Percentiles rank a stretch among this genome's conserved stretches.
Conservation (phyloP, 2,113 vertebrate species). For the Dendrocopos noguchii region DNA sequence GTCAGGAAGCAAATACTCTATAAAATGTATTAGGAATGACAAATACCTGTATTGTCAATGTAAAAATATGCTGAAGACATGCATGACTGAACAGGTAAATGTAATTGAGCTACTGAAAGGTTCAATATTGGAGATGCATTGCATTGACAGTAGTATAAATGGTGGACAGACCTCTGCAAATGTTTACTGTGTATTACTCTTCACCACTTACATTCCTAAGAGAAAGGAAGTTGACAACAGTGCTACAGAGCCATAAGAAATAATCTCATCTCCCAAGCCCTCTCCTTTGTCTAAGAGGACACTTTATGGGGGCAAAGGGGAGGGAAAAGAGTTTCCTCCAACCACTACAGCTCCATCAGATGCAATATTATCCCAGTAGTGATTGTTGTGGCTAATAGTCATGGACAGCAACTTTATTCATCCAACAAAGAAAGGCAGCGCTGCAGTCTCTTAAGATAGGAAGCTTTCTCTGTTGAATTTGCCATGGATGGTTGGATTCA, state of each 20-base stretch:
- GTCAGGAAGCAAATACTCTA: background rate
- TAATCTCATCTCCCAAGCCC: background rate
- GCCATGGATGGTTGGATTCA: conserved; percentile 67
- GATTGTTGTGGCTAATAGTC: conserved; percentile 31
- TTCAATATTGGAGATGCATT: conserved; percentile 31
- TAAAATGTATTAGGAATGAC: background rate
- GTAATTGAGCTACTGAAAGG: conserved; percentile 10
- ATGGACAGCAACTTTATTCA: conserved; percentile 9
- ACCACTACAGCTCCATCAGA: background rate
- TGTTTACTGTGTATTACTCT: background rate
- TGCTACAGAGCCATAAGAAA: background rate
- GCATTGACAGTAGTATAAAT: conserved; percentile 24
- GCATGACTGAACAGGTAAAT: conserved; percentile 20
- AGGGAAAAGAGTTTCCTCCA: background rate
- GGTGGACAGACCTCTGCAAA: conserved; percentile 6
- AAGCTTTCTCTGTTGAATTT: conserved; percentile 54
- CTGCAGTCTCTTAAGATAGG: background rate
- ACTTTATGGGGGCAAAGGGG: background rate
- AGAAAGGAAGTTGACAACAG: background rate
- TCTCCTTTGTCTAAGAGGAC: conserved; percentile 3
- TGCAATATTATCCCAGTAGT: background rate
- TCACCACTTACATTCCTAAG: background rate
- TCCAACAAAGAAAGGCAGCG: background rate
- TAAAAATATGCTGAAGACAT: conserved; percentile 6
- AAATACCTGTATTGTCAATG: background rate